Base-by-base conservation (phyloP, 2,113 vertebrate species). In the Cervus canadensis region DNA sequence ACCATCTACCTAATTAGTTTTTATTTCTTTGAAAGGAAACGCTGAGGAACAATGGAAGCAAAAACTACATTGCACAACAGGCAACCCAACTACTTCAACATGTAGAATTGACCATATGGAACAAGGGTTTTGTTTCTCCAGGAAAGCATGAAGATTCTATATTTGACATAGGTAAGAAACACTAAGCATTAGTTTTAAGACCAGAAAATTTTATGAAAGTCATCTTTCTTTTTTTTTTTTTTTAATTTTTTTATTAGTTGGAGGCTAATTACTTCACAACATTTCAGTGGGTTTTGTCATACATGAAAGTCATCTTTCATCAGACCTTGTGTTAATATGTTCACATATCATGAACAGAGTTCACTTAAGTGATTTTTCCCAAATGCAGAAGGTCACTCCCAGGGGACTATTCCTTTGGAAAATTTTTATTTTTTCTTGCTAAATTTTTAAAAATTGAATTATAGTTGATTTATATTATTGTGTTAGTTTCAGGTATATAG, bases 11-110 rank as follows among this genome's bases (percentile, higher is more conserved):
- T 96, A 89, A 96, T 33, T 50, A 11, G 4, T 6, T 85, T 85
- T 94, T 93, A 50, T 97, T 45, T 95, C 48, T 91, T 93, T 93
- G 71, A 89, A 91, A 98, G 98, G 17, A 40, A 57, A 17, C 0
- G 30, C n/a, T 52, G 26, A 54, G 6, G 10, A 28, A 28, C 9
- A 87, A 21, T n/a, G 4, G 5, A 30, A 95, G 25, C 76, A 93
- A 67, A 79, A 13, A 79, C 36, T 2, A 93, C 7, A 3, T 95
- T 87, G 89, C 93, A 40, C 57, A 33, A 62, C 0, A 0, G 2
- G 91, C 11, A 1, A 98, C 96, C 2, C 1, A 8, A 5, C 0
- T 57, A 1, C 86, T 98, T 45, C 93, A 78, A 9, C 0, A 0
- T 0, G 4, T 74, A 1, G 95, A 95, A 62, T 13, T 14, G 12